phyloP scores from a whole-genome alignment of 2,888 invertebrate genomes.

The Proisotoma minuta region DNA sequence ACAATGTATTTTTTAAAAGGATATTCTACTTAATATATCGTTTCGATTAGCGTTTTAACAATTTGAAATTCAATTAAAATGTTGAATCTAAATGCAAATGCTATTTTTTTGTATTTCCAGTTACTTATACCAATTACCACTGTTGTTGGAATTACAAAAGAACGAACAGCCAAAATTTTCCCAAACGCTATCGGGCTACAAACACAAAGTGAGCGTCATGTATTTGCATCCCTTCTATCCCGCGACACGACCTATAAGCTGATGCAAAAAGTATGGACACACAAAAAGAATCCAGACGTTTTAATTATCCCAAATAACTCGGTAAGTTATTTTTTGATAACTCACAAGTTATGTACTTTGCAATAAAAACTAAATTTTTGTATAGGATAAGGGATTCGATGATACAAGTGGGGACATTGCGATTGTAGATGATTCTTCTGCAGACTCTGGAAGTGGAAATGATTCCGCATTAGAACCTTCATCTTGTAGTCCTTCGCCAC shows the following conservation, averaged over 20 bases:
- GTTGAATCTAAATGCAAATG: too few relatives aligned
- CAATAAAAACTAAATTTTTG: conserved; percentile 3
- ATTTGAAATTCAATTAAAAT: too few relatives aligned
- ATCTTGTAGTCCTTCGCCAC: conserved; percentile 48
- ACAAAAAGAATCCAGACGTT: conserved; percentile 48
- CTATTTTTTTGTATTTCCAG: too few relatives aligned
- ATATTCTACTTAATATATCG: too few relatives aligned
- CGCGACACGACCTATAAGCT: conserved; percentile 81
- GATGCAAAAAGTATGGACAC: conserved; percentile 80
- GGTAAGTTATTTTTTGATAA: conserved; percentile 9
- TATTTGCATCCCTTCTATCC: conserved; percentile 84
- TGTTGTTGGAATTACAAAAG: conserved; percentile 82
- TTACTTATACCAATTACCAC: conserved; percentile 79
- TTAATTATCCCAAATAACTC: conserved; percentile 11
- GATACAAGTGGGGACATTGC: conserved; percentile 26
- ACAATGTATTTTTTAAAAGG: too few relatives aligned
- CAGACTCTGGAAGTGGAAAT: conserved; percentile 53
- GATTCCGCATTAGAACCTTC: conserved; percentile 48
- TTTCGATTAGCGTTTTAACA: too few relatives aligned
- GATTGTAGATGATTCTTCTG: conserved; percentile 52
- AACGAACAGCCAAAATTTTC: conserved; percentile 88
- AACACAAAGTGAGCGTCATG: conserved; percentile 75
- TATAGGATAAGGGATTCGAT: conserved; percentile 4
- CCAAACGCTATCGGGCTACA: conserved; percentile 88
- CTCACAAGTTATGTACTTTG: conserved; percentile 19